These are phyloP conservation scores for Ormyrus thymus DNA, from an alignment of 2,888 invertebrate species.

Conservation along the genomic window DNA sequence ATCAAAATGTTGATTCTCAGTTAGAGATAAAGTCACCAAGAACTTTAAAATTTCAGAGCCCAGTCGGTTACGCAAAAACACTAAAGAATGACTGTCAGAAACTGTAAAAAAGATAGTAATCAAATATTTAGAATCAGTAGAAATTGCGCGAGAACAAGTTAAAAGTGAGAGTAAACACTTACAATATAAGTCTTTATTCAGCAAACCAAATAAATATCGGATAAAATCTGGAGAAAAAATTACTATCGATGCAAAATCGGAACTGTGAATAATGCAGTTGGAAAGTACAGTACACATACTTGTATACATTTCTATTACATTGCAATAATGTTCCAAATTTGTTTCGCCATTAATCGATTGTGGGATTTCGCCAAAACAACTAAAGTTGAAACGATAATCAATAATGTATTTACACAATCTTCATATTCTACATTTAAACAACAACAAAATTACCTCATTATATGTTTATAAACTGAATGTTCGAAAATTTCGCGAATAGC, in stretches of 20 bases:
- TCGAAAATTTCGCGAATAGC: constrained; percentile 74
- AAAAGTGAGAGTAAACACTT: constrained; percentile 63
- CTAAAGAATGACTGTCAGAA: constrained; percentile 69
- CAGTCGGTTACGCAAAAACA: constrained; percentile 75
- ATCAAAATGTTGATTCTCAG: constrained; percentile 68
- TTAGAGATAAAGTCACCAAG: constrained; percentile 71
- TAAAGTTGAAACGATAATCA: constrained; percentile 57
- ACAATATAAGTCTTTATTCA: constrained; percentile 75
- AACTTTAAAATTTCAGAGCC: constrained; percentile 76
- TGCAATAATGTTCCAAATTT: constrained; percentile 74
- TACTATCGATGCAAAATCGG: constrained; percentile 72
- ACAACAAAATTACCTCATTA: constrained; percentile 73
- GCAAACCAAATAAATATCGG: constrained; percentile 72
- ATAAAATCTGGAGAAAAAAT: constrained; percentile 76
- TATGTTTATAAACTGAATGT: constrained; percentile 75
- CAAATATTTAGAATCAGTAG: constrained; percentile 2
- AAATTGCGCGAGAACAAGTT: constrained; percentile 2
- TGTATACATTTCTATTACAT: constrained; percentile 76
- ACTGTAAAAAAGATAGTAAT: constrained; percentile 62
- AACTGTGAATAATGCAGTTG: constrained; percentile 72
- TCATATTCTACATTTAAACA: not conserved
- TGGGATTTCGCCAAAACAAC: constrained; percentile 73
- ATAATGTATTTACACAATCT: not conserved
- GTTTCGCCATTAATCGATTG: constrained; percentile 69
- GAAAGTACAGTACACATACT: constrained; percentile 75